phyloP scores from a whole-genome alignment of 2,888 invertebrate species.

The Microchrysa polita region DNA sequence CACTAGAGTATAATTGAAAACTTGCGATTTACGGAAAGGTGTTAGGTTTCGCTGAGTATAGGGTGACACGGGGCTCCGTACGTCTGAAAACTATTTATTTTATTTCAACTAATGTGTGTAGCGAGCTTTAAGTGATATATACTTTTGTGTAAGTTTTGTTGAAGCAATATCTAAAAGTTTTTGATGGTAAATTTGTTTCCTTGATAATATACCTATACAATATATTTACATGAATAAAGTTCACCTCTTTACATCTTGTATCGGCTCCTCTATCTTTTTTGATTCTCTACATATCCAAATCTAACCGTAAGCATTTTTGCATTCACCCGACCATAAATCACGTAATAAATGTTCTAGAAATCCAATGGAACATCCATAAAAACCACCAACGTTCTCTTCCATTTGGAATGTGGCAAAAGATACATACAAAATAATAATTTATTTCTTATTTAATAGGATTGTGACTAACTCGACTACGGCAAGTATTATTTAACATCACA shows the following conservation, averaged over 20 bases:
- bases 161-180: no score
- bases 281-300: neutral
- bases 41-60: neutral
- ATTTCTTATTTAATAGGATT: constrained; percentile 11
- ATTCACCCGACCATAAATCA: neutral
- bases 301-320: neutral
- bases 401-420: neutral
- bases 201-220: no score
- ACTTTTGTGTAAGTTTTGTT: no score
- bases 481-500: neutral
- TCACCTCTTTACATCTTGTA: no score
- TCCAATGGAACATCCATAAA: neutral
- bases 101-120: no score
- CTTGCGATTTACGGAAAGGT: neutral
- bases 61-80: no score
- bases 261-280: no score
- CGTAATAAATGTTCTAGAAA: constrained; percentile 2
- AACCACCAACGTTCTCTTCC: neutral
- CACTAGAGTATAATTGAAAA: neutral
- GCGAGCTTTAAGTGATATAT: no score
- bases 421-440: neutral
- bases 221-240: no score
- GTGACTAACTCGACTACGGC: neutral
- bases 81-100: no score
- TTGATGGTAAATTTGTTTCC: no score